phyloP scores from a whole-genome alignment of 2,113 vertebrate species.

The Bufo gargarizans region DNA sequence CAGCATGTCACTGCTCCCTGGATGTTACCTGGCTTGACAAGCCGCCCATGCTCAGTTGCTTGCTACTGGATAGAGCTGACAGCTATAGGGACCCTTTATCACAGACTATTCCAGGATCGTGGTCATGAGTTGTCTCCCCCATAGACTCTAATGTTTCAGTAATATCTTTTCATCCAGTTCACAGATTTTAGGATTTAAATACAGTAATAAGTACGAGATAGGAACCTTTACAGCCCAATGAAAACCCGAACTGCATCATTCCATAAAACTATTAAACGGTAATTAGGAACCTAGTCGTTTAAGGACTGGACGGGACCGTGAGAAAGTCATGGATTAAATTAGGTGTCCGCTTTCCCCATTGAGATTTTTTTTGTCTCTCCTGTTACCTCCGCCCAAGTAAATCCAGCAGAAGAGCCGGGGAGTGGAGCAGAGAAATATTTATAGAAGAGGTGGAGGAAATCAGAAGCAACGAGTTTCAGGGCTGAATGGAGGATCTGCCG shows the following conservation, averaged over 20 bases:
- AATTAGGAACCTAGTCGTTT: neutral
- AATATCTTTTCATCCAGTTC: neutral
- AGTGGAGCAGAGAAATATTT: constrained; percentile 44
- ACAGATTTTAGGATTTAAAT: neutral
- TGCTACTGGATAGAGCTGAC: too few relatives aligned
- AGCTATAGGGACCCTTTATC: too few relatives aligned
- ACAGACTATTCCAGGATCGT: too few relatives aligned
- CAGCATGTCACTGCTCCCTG: too few relatives aligned
- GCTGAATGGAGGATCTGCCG: neutral
- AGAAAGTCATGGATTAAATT: constrained; percentile 38
- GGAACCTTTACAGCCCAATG: constrained; percentile 7
- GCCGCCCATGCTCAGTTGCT: too few relatives aligned
- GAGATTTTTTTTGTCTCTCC: constrained; percentile 8
- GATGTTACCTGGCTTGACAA: too few relatives aligned
- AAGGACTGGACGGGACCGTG: neutral
- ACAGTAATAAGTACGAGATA: neutral
- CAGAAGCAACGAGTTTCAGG: constrained; percentile 23
- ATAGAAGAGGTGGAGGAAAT: constrained; percentile 30
- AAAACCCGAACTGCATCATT: neutral
- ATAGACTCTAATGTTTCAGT: too few relatives aligned
- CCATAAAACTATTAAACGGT: neutral
- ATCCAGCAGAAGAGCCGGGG: constrained; percentile 36
- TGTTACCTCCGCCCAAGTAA: constrained; percentile 32
- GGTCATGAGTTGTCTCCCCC: too few relatives aligned
- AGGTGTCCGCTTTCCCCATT: neutral